These are phyloP conservation scores for Diplodus sargus DNA, from an alignment of 2,797 vertebrate genomes.

Conservation along the genomic window DNA sequence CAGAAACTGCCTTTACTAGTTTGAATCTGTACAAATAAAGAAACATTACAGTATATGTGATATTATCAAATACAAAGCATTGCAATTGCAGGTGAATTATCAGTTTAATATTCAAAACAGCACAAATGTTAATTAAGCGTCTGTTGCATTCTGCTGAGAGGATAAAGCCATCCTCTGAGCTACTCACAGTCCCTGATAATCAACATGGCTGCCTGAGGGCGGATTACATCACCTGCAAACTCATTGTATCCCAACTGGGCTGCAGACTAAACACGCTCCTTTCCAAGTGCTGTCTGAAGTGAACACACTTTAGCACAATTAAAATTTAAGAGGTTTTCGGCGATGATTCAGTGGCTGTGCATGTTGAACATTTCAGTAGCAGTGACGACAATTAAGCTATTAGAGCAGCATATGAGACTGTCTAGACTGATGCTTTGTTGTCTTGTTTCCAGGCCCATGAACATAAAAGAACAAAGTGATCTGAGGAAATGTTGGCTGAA, in stretches of 20 bases:
- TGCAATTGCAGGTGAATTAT: background rate
- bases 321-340: background rate
- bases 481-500: conserved; percentile 19
- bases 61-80: background rate
- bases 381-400: background rate
- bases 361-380: conserved; percentile 10
- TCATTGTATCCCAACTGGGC: background rate
- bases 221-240: conserved; percentile 20
- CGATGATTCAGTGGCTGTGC: background rate
- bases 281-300: conserved; percentile 14
- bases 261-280: conserved; percentile 18
- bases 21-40: no score
- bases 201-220: background rate
- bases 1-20: no score
- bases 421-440: conserved; percentile 28
- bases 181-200: background rate
- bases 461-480: conserved; percentile 32
- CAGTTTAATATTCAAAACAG: background rate
- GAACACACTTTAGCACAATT: conserved; percentile 23
- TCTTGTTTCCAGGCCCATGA: conserved; percentile 34
- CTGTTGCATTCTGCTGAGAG: background rate
- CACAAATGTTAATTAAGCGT: background rate
- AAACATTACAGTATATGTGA: background rate
- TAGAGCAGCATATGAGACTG: conserved; percentile 1
- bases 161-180: background rate